Evolutionary conservation across 2,113 vertebrate species (phyloP).

Genomic region (Otolemur garnettii): DNA sequence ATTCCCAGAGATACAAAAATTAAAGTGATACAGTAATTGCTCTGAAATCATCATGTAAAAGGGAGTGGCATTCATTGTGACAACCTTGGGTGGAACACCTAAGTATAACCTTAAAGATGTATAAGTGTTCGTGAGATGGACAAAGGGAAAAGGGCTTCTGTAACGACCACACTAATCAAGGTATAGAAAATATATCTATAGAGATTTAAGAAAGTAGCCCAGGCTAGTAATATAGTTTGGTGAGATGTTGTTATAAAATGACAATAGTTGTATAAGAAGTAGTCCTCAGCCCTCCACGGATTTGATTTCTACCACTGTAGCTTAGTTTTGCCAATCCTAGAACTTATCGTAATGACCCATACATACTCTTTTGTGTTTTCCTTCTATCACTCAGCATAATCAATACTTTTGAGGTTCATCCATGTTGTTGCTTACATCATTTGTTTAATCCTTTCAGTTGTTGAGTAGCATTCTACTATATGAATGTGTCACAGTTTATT

Average conservation of each 20-base stretch:
- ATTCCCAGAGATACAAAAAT: neutral
- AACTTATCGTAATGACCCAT: neutral
- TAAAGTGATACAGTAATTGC: neutral
- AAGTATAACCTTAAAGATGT: neutral
- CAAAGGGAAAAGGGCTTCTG: neutral
- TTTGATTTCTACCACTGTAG: neutral
- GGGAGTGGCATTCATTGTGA: neutral
- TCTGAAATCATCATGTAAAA: constrained; percentile 14
- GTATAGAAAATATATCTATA: neutral
- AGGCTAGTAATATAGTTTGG: neutral
- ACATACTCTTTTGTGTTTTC: neutral
- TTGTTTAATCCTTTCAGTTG: neutral
- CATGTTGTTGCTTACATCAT: neutral
- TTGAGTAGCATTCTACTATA: neutral
- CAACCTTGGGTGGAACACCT: neutral
- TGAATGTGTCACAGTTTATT: neutral
- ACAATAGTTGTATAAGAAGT: neutral
- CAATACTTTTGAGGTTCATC: neutral
- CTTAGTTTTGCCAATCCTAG: neutral
- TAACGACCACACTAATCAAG: neutral
- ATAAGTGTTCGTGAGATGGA: neutral
- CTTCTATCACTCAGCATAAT: neutral
- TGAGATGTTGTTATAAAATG: neutral
- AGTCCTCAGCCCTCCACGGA: neutral
- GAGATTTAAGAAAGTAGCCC: neutral